Base-by-base conservation (phyloP, 2,797 vertebrate genomes). In the Adelosebastes latens region DNA sequence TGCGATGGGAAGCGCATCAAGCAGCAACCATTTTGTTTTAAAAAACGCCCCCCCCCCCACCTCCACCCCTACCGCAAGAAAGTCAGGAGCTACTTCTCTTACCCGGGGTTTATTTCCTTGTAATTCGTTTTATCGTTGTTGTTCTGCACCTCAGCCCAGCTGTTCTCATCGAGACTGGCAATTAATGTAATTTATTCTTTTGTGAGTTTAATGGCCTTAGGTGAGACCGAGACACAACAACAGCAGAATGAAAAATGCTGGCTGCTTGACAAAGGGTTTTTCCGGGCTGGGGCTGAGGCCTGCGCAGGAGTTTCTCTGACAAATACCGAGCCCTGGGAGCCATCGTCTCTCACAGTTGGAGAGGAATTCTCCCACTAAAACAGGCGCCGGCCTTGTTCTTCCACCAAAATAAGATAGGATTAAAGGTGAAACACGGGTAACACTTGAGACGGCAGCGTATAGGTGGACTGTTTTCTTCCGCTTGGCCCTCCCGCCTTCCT, bases 161-260 rank as follows among this genome's bases (percentile, higher is more conserved):
- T 96, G 95, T 95, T 94, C 91, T 93, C 88, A 91, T 93, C 61
- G 77, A 92, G 84, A 85, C 91, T 84, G 82, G 92, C 91, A 92
- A 94, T 95, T 93, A 95, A 95, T 95, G 90, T 94, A 94, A 93
- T 95, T 95, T 93, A 94, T 95, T 94, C 87, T 91, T 94, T 92
- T 95, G 94, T 92, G 94, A 92, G 92, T 95, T 95, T 93, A 93
- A 94, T 93, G 91, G 93, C 93, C 92, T 94, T 89, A 92, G 94
- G 94, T 94, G 92, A 92, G 91, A 94, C 84, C 72, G 63, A 92
- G 92, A 93, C 88, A 84, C 88, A 93, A 89, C 91, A 92, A 87
- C 88, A 88, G 85, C 66, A 79, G 77, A 85, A 87, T 91, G 86
- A 95, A 91, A 91, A 94, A 93, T 89, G 77, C 86, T 86, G 90